A percentile compares a stretch with the other conserved stretches of the same genome.
These are phyloP conservation scores for Aldabrachelys gigantea DNA, from an alignment of 2,113 vertebrate genomes.

Conservation along the genomic window DNA sequence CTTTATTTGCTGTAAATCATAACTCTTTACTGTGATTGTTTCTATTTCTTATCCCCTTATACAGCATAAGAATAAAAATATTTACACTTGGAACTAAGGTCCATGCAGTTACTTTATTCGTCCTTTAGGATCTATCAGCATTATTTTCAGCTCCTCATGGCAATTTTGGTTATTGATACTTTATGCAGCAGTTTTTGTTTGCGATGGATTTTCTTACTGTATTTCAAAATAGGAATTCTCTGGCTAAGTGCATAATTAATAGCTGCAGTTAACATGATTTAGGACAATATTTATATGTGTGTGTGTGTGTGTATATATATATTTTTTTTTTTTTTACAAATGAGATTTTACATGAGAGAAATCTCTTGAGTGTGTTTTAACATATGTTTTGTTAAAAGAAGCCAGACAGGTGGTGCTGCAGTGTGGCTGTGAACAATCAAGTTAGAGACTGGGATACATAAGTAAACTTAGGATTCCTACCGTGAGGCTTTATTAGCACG, in stretches of 20 bases:
- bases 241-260: neutral
- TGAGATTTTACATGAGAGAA: neutral
- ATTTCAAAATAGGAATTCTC: conserved; percentile 11
- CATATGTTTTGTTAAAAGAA: neutral
- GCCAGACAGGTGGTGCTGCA: neutral
- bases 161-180: neutral
- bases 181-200: neutral
- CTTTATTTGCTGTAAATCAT: neutral
- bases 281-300: neutral
- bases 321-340: neutral
- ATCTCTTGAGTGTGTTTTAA: neutral
- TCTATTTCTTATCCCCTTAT: conserved; percentile 6
- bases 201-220: neutral
- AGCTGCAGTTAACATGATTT: neutral
- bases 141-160: neutral
- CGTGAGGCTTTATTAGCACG: accelerated
- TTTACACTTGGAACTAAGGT: neutral
- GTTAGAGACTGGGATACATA: neutral
- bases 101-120: neutral
- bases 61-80: conserved; percentile 41
- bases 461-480: neutral
- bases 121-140: conserved; percentile 6
- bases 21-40: neutral
- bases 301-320: neutral
- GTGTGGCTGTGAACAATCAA: neutral